Conservation (phyloP, 2,888 invertebrate genomes). For the Plutella xylostella region DNA sequence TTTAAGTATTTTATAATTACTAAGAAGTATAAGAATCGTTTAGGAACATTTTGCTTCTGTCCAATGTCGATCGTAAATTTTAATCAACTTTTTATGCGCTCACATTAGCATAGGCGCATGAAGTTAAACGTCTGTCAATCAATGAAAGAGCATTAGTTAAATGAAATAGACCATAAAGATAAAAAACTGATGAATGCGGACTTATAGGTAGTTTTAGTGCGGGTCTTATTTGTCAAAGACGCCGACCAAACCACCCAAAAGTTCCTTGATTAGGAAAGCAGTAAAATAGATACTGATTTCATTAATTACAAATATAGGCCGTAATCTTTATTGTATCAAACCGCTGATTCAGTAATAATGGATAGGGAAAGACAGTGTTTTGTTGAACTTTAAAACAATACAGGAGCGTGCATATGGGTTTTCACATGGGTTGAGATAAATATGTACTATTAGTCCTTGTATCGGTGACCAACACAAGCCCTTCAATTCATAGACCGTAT, state of each 20-base stretch:
- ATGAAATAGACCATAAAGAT: slow-evolving; percentile 28
- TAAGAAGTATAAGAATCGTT: neutral
- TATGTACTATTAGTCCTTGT: no score
- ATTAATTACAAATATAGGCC: slow-evolving; percentile 55
- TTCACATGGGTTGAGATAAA: no score
- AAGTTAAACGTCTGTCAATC: slow-evolving; percentile 37
- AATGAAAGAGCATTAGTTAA: slow-evolving; percentile 2
- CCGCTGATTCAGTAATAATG: no score
- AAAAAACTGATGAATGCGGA: slow-evolving; percentile 25
- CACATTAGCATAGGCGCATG: slow-evolving; percentile 38
- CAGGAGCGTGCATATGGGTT: no score
- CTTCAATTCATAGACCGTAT: no score
- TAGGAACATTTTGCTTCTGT: neutral
- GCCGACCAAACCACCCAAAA: slow-evolving; percentile 35
- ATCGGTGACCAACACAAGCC: no score
- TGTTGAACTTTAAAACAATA: no score
- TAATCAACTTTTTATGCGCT: neutral
- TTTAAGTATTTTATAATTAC: neutral
- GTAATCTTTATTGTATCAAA: slow-evolving; percentile 53
- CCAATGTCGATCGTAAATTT: neutral
- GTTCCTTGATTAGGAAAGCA: slow-evolving; percentile 28
- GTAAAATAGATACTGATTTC: slow-evolving; percentile 49
- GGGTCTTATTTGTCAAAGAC: slow-evolving; percentile 42
- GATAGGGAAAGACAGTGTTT: no score
- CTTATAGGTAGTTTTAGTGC: slow-evolving; percentile 35